phyloP scores from a whole-genome alignment of 2,888 invertebrate species.

The Chymomyza amoena region DNA sequence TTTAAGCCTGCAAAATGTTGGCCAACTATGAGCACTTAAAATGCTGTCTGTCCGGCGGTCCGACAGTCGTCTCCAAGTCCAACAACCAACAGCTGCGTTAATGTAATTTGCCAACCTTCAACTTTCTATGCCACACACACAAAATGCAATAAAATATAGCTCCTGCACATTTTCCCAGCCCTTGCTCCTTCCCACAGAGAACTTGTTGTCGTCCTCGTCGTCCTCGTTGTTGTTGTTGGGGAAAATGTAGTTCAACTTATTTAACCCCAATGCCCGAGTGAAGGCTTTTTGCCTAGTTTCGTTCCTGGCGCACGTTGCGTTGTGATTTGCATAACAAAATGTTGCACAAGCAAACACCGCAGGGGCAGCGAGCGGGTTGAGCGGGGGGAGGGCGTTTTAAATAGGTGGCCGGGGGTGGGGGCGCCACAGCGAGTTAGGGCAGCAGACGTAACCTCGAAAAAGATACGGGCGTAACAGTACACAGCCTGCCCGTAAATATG shows the following conservation, averaged over 20 bases:
- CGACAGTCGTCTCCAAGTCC: background rate
- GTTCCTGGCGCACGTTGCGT: slow-evolving; percentile 53
- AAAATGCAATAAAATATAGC: slow-evolving; percentile 65
- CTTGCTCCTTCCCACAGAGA: slow-evolving; percentile 30
- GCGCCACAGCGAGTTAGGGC: slow-evolving; percentile 2
- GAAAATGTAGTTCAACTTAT: slow-evolving; percentile 63
- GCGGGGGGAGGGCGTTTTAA: too few relatives aligned
- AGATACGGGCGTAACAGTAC: slow-evolving; percentile 20
- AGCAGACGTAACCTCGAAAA: slow-evolving; percentile 34
- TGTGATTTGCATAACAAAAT: slow-evolving; percentile 71
- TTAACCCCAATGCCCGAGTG: slow-evolving; percentile 29
- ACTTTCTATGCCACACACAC: slow-evolving; percentile 28
- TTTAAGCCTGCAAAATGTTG: background rate
- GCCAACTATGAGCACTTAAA: background rate
- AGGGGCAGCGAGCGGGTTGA: background rate
- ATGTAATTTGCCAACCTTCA: slow-evolving; percentile 59
- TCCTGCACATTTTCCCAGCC: slow-evolving; percentile 25
- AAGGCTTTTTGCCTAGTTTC: slow-evolving; percentile 48
- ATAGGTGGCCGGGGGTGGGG: background rate
- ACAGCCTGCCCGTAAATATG: slow-evolving; percentile 43
- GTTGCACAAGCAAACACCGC: slow-evolving; percentile 40
- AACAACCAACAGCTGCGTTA: slow-evolving; percentile 10
- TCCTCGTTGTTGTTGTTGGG: slow-evolving; percentile 18
- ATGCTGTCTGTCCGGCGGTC: background rate
- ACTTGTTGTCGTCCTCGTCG: background rate